phyloP scores from a whole-genome alignment of 2,113 vertebrate species.

The Atractosteus spatula region DNA sequence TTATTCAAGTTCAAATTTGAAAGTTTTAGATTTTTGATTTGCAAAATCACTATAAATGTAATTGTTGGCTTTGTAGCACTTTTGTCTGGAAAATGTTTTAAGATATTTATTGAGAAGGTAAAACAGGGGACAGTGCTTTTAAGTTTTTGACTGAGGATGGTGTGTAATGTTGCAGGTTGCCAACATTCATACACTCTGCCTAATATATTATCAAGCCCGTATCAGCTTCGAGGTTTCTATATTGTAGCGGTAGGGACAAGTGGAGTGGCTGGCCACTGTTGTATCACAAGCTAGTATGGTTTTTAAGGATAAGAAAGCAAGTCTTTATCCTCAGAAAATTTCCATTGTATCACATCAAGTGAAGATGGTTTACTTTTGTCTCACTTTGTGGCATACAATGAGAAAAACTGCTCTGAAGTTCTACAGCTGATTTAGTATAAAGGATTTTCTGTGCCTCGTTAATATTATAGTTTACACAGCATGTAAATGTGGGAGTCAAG shows the following conservation, averaged over 20 bases:
- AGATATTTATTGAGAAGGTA: slow-evolving; percentile 15
- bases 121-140: slow-evolving; percentile 86
- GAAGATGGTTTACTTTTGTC: neutral
- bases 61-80: slow-evolving; percentile 43
- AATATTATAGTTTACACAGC: neutral
- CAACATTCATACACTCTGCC: slow-evolving; percentile 30
- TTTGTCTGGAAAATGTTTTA: slow-evolving; percentile 57
- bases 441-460: too few relatives aligned
- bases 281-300: neutral
- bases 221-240: slow-evolving; percentile 3
- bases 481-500: neutral
- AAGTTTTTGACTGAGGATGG: slow-evolving; percentile 48
- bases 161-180: slow-evolving; percentile 24
- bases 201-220: slow-evolving; percentile 30
- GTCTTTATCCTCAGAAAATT: neutral
- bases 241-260: slow-evolving; percentile 18
- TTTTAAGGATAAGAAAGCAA: neutral
- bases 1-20: slow-evolving; percentile 63
- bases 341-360: slow-evolving; percentile 2
- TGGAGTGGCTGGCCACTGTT: slow-evolving; percentile 14
- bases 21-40: slow-evolving; percentile 48
- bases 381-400: too few relatives aligned
- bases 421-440: too few relatives aligned
- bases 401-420: too few relatives aligned
- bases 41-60: slow-evolving; percentile 25